Conservation (phyloP, 2,888 invertebrate genomes). For the Trachelus tabidus region DNA sequence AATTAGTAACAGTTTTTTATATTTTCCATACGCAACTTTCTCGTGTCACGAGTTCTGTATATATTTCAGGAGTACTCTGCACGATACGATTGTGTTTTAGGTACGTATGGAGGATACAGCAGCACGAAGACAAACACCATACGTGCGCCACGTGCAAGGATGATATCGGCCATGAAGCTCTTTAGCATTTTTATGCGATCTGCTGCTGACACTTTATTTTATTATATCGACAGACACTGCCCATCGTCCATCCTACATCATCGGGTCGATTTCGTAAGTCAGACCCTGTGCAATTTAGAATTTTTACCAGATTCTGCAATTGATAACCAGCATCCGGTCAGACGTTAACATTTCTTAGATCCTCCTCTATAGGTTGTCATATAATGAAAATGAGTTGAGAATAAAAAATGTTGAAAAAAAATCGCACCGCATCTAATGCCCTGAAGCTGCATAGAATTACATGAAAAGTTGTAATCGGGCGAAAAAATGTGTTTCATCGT, state of each 20-base stretch:
- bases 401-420: neutral
- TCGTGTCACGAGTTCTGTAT: neutral
- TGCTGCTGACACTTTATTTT: constrained; percentile 66
- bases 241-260: constrained; percentile 48
- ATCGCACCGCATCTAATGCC: neutral
- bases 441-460: neutral
- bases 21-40: neutral
- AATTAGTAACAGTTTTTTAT: neutral
- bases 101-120: neutral
- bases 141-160: neutral
- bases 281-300: constrained; percentile 1
- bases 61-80: neutral
- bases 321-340: neutral
- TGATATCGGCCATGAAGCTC: constrained; percentile 50
- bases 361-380: neutral
- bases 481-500: neutral
- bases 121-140: neutral
- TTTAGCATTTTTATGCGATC: constrained; percentile 66
- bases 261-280: constrained; percentile 30
- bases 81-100: neutral
- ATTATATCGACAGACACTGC: constrained; percentile 53
- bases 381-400: neutral
- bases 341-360: neutral
- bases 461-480: neutral
- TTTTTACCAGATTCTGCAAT: neutral